Conservation (phyloP, 2,888 invertebrate species). For the Pantelozetes paolii region DNA sequence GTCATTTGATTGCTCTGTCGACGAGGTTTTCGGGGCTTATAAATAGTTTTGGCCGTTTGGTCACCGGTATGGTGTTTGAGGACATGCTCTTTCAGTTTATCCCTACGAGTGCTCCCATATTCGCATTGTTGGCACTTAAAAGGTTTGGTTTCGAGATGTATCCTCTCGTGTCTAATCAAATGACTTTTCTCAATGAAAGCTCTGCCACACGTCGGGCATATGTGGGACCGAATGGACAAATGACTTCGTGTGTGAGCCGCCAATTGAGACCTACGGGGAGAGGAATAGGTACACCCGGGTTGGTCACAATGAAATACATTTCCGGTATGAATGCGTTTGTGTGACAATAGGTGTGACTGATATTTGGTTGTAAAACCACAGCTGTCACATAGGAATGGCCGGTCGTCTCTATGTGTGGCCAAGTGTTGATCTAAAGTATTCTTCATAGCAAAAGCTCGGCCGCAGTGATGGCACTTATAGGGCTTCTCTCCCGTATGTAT, state of each 20-base stretch:
- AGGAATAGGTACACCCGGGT: slow-evolving; percentile 61
- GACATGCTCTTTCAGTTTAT: slow-evolving; percentile 62
- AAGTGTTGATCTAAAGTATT: slow-evolving; percentile 61
- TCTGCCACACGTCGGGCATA: slow-evolving; percentile 61
- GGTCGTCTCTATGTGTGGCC: slow-evolving; percentile 58
- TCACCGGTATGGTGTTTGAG: slow-evolving; percentile 55
- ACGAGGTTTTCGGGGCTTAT: slow-evolving; percentile 48
- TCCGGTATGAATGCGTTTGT: slow-evolving; percentile 63
- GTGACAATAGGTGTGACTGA: slow-evolving; percentile 63
- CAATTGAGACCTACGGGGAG: slow-evolving; percentile 63
- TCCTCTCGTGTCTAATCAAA: slow-evolving; percentile 63
- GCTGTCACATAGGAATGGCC: slow-evolving; percentile 63
- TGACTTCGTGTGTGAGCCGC: slow-evolving; percentile 63
- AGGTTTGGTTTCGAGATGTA: slow-evolving; percentile 63
- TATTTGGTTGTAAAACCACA: slow-evolving; percentile 66
- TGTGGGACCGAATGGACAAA: slow-evolving; percentile 57
- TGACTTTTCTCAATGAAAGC: slow-evolving; percentile 66
- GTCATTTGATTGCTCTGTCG: slow-evolving; percentile 24
- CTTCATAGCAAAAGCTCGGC: slow-evolving; percentile 60
- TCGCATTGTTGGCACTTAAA: slow-evolving; percentile 61
- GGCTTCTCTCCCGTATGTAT: slow-evolving; percentile 61
- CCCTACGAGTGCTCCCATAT: slow-evolving; percentile 62
- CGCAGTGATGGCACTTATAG: slow-evolving; percentile 60
- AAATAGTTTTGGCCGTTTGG: slow-evolving; percentile 48
- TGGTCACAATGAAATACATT: slow-evolving; percentile 62